A percentile compares a stretch with the other conserved stretches of the same genome.
These are phyloP conservation scores for Tapirus indicus DNA, from an alignment of 2,797 vertebrate species.

Conservation along the genomic window DNA sequence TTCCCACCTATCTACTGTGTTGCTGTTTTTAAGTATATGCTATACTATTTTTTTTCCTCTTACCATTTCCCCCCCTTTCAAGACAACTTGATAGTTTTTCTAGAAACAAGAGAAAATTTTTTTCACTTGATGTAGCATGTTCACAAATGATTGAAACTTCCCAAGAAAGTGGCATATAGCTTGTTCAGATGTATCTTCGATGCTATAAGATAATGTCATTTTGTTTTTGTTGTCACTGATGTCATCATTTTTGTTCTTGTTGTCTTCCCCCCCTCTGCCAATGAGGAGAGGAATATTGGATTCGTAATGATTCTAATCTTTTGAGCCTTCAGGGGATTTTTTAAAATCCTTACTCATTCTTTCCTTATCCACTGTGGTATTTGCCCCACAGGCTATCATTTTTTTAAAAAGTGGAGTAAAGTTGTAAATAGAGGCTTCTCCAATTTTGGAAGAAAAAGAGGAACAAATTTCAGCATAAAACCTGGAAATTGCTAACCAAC, in stretches of 20 bases:
- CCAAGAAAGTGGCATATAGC: neutral
- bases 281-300: neutral
- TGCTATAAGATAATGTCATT: neutral
- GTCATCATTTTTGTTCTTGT: neutral
- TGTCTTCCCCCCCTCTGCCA: neutral
- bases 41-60: neutral
- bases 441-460: neutral
- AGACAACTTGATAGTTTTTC: neutral
- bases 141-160: neutral
- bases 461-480: neutral
- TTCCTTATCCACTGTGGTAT: neutral
- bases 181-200: neutral
- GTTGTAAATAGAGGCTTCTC: neutral
- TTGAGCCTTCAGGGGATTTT: neutral
- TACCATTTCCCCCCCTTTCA: neutral
- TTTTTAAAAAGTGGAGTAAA: neutral
- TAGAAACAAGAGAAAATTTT: neutral
- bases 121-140: neutral
- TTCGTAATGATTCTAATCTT: constrained; percentile 40
- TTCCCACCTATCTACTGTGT: neutral
- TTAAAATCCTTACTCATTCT: constrained; percentile 45
- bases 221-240: constrained; percentile 16
- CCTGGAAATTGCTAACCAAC: neutral
- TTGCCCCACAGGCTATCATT: neutral
- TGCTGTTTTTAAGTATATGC: neutral